These are phyloP conservation scores for Ceratosolen fusciceps DNA, from an alignment of 1,140 invertebrate genomes.

Conservation along the genomic window DNA sequence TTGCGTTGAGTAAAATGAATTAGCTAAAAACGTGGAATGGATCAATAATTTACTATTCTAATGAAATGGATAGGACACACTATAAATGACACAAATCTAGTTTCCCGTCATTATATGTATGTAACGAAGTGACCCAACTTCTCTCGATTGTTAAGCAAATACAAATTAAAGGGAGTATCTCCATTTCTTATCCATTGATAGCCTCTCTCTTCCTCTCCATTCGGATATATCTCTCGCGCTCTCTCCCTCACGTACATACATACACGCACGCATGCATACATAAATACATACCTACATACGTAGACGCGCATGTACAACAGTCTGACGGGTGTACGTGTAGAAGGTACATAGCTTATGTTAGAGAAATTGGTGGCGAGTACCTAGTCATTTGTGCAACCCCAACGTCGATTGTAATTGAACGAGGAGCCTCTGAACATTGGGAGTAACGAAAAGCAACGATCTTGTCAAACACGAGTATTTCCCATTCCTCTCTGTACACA, in stretches of 20 bases:
- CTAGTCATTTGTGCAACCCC: constrained; percentile 35
- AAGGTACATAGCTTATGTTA: too few relatives aligned
- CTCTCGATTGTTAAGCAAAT: constrained; percentile 42
- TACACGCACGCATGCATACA: too few relatives aligned
- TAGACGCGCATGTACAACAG: too few relatives aligned
- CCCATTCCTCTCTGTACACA: not conserved
- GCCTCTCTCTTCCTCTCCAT: not conserved
- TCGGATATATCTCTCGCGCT: not conserved
- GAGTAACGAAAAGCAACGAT: constrained; percentile 41
- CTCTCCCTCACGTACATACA: too few relatives aligned
- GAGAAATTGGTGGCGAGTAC: constrained; percentile 43
- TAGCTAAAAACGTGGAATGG: not conserved
- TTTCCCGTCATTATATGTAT: not conserved
- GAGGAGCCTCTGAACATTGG: not conserved
- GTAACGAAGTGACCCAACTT: not conserved
- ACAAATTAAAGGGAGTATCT: constrained; percentile 40
- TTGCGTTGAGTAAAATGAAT: not conserved
- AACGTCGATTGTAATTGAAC: constrained; percentile 39
- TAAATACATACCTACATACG: too few relatives aligned
- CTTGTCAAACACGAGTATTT: constrained; percentile 46
- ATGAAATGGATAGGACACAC: not conserved
- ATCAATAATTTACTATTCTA: not conserved
- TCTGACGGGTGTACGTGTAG: too few relatives aligned
- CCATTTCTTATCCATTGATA: not conserved
- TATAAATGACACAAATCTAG: not conserved